Evolutionary conservation across 2,888 invertebrate species (phyloP), one percentile per base, ranked within the genome.

Genomic region (Exephanes ischioxanthus): DNA sequence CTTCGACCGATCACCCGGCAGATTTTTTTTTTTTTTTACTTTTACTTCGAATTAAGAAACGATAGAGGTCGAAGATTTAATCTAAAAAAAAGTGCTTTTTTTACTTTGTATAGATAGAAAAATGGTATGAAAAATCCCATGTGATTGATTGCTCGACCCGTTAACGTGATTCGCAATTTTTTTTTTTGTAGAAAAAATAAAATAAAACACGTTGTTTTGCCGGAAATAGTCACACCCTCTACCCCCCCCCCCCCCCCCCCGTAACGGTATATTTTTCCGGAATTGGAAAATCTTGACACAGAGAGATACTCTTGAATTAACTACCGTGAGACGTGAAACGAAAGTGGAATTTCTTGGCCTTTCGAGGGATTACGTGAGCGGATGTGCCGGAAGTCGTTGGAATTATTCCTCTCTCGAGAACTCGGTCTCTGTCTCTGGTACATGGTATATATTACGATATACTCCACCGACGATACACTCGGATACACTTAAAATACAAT

Each of bases 401-500:
- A 63, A 58, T 6, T n/a, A 30, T 63, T 26, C 48, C 19, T 55
- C 55, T 55, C 19, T 14, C 58, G 58, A 58, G 58, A 58, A 26
- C 26, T 26, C 11, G 11, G 1, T 14, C 11, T 58, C 22, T 14
- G 22, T 58, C 41, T 41, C 41, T 73, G 22, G 30, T 51, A 66
- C 53, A 53, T 33, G 33, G 75, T 63, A 66, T 83, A 83, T 79
- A 84, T 84, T 80, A 80, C 76, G 71, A 79, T 66, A 76, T 85
- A 84, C 81, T 85, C 63, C 73, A 82, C 81, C 79, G 80, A 85
- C 82, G 68, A 70, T 85, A 85, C 85, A 85, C 66, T 83, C 80
- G 66, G 33, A 70, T 76, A 84, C 72, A 84, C 75, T 80, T 84
- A 76, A 68, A 75, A 82, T 84, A 86, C 84, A 84, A 76, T 86